Evolutionary conservation across 2,113 vertebrate genomes (phyloP).

Genomic region (Ochotona princeps): DNA sequence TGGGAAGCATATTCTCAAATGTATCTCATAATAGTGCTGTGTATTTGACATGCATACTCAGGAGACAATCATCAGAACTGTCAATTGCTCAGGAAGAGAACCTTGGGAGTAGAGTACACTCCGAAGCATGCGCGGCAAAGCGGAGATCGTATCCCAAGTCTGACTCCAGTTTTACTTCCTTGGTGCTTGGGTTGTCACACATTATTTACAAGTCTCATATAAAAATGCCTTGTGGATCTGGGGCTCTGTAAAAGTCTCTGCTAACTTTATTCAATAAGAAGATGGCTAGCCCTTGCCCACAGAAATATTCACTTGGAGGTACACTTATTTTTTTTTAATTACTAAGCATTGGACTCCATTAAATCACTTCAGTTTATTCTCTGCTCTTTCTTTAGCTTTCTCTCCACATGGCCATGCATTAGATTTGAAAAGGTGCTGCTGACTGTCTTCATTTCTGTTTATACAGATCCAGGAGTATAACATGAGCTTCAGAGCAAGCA

Average conservation of each 20-base stretch:
- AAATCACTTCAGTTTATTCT: background rate
- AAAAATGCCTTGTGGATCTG: rapidly evolving
- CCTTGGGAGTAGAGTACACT: background rate
- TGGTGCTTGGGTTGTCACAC: background rate
- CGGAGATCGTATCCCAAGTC: background rate
- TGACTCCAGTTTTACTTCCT: background rate
- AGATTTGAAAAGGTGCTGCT: background rate
- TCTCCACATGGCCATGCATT: background rate
- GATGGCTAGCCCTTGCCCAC: background rate
- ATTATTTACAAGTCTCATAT: background rate
- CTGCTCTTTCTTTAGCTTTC: background rate
- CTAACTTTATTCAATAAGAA: background rate
- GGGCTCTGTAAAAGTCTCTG: background rate
- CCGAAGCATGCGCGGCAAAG: background rate
- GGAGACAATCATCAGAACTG: background rate
- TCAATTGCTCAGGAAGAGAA: background rate
- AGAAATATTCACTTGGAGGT: background rate
- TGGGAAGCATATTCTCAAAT: background rate
- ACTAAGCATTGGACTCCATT: background rate
- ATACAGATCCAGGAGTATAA: background rate
- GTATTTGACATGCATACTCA: background rate
- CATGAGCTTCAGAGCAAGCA: background rate
- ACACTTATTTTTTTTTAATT: too few relatives aligned
- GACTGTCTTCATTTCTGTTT: background rate
- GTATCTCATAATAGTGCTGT: background rate